phyloP scores from a whole-genome alignment of 2,797 vertebrate genomes.

The Rhabdomys pumilio region DNA sequence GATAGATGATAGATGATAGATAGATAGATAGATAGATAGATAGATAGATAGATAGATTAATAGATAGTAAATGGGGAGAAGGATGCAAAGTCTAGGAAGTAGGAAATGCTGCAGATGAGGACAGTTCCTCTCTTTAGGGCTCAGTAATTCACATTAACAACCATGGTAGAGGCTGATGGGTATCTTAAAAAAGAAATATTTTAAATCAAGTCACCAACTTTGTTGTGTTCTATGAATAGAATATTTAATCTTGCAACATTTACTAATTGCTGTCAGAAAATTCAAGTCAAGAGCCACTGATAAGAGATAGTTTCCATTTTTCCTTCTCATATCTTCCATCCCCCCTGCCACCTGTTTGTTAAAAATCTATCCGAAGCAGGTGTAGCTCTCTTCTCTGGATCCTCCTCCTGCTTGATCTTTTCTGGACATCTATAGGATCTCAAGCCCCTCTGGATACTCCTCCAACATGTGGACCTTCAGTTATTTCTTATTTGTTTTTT shows the following conservation, averaged over 20 bases:
- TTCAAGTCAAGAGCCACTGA: neutral
- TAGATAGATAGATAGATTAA: neutral
- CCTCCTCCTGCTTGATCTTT: too few species aligned
- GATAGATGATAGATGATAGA: neutral
- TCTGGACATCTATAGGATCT: neutral
- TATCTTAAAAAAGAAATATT: neutral
- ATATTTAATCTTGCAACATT: constrained; percentile 31
- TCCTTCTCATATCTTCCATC: neutral
- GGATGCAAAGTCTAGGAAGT: neutral
- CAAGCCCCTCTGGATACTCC: neutral
- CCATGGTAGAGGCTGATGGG: neutral
- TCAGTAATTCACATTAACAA: neutral
- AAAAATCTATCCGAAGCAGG: neutral
- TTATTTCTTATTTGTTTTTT: neutral
- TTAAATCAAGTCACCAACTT: constrained; percentile 23
- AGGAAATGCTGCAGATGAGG: neutral
- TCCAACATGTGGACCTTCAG: neutral
- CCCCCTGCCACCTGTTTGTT: neutral
- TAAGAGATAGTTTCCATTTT: neutral
- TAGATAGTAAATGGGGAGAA: neutral
- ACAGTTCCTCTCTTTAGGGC: neutral
- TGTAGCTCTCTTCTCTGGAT: neutral
- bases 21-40: neutral
- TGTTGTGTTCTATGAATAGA: constrained; percentile 22
- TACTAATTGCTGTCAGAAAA: constrained; percentile 28